These are phyloP conservation scores for Dioctria rufipes DNA, from an alignment of 2,888 invertebrate species.

Conservation along the genomic window DNA sequence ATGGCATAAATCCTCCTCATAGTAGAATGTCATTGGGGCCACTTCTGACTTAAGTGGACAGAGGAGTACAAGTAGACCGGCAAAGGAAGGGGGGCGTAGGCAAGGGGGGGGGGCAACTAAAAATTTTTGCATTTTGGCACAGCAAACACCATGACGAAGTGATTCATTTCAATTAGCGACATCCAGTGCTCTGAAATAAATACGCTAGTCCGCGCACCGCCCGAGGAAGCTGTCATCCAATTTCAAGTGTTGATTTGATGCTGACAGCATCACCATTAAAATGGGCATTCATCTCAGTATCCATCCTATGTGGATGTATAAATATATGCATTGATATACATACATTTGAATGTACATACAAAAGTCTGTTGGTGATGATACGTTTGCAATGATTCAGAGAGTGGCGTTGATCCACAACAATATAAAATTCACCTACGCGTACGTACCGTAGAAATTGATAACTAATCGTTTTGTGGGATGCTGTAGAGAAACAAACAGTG, in stretches of 20 bases:
- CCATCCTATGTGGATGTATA: neutral
- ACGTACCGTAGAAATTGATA: too few species aligned
- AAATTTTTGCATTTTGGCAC: slow-evolving; percentile 7
- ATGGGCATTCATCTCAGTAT: neutral
- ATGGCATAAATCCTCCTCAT: neutral
- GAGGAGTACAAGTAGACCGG: too few species aligned
- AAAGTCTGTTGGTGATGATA: too few species aligned
- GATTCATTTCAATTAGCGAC: slow-evolving; percentile 54
- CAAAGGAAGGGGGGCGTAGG: too few species aligned
- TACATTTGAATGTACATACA: too few species aligned
- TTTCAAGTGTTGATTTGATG: slow-evolving; percentile 29
- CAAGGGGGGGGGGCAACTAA: neutral
- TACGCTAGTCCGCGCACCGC: neutral
- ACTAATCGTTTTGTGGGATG: too few species aligned
- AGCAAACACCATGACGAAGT: neutral
- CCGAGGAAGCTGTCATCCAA: slow-evolving; percentile 2
- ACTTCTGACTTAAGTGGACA: neutral
- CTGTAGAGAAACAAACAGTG: too few species aligned
- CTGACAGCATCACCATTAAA: neutral
- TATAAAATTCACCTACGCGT: neutral
- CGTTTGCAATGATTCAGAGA: neutral
- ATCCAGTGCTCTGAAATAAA: slow-evolving; percentile 25
- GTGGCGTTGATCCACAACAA: neutral
- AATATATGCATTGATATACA: too few species aligned
- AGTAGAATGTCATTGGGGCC: neutral